Percentiles rank a stretch among this genome's conserved stretches.
These are phyloP conservation scores for Pollicipes pollicipes DNA, from an alignment of 1,140 invertebrate genomes.

Conservation along the genomic window DNA sequence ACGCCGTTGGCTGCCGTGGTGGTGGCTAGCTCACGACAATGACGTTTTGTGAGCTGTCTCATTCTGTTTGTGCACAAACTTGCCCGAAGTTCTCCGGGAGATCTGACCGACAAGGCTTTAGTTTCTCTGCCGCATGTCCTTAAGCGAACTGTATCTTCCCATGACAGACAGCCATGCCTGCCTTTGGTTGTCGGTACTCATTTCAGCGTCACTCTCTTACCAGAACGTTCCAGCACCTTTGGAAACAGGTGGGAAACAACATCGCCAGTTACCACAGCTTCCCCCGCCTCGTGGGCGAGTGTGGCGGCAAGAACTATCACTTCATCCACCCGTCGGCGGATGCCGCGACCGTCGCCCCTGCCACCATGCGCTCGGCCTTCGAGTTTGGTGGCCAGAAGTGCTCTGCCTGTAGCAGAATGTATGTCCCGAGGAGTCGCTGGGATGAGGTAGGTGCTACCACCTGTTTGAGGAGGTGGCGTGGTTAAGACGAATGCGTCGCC, in stretches of 20 bases:
- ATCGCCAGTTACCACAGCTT: constrained; percentile 71
- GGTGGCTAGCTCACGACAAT: background rate
- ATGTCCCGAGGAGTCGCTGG: constrained; percentile 84
- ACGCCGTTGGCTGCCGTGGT: background rate
- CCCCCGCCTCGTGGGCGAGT: constrained; percentile 86
- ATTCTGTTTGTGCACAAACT: too few species aligned
- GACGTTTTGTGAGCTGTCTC: too few species aligned
- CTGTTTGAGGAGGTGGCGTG: too few species aligned
- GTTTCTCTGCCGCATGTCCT: too few species aligned
- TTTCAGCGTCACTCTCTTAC: too few species aligned
- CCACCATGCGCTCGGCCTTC: constrained; percentile 78
- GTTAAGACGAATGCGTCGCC: too few species aligned
- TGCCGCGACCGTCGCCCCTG: constrained; percentile 55
- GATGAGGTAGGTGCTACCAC: constrained; percentile 36
- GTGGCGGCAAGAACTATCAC: constrained; percentile 98
- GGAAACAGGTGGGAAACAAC: constrained; percentile 82
- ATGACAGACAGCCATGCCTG: too few species aligned
- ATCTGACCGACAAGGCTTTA: too few species aligned
- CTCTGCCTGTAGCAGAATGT: constrained; percentile 91
- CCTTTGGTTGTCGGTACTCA: too few species aligned
- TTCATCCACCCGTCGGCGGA: constrained; percentile 87
- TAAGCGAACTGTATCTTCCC: too few species aligned
- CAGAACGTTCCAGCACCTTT: constrained; percentile 81
- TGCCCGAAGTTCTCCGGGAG: too few species aligned
- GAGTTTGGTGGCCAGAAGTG: constrained; percentile 97